A percentile compares a stretch with the other conserved stretches of the same genome.
These are phyloP conservation scores for Coelopa frigida DNA, from an alignment of 1,140 invertebrate species.

Conservation along the genomic window DNA sequence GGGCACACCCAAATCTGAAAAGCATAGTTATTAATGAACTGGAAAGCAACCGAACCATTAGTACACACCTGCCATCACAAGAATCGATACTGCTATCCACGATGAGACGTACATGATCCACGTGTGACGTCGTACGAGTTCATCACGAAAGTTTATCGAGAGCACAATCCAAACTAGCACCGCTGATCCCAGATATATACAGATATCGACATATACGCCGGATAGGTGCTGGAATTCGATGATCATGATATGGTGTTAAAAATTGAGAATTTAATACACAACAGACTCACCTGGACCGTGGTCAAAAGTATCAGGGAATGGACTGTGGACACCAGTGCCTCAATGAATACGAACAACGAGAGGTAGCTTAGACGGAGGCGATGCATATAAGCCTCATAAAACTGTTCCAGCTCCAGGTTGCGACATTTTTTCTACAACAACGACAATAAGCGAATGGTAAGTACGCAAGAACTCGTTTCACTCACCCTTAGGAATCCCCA, in stretches of 20 bases:
- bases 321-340: constrained; percentile 54
- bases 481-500: constrained; percentile 53
- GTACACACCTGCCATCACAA: constrained; percentile 37
- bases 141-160: constrained; percentile 47
- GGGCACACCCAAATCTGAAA: constrained; percentile 52
- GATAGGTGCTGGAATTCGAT: constrained; percentile 38
- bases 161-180: constrained; percentile 48
- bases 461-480: constrained; percentile 11
- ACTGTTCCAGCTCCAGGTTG: constrained; percentile 61
- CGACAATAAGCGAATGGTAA: constrained; percentile 2
- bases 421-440: constrained; percentile 59
- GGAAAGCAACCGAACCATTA: neutral
- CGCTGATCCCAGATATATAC: constrained; percentile 45
- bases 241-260: too few species aligned
- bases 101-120: constrained; percentile 49
- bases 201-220: constrained; percentile 41
- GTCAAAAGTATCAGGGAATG: constrained; percentile 55
- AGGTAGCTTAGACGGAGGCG: constrained; percentile 69
- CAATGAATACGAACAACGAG: constrained; percentile 64
- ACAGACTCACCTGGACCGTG: constrained; percentile 48
- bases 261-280: constrained; percentile 6
- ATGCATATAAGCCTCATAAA: constrained; percentile 66
- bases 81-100: constrained; percentile 44
- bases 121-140: constrained; percentile 45
- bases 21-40: too few species aligned